phyloP scores from a whole-genome alignment of 2,797 vertebrate species.

The Spondyliosoma cantharus region DNA sequence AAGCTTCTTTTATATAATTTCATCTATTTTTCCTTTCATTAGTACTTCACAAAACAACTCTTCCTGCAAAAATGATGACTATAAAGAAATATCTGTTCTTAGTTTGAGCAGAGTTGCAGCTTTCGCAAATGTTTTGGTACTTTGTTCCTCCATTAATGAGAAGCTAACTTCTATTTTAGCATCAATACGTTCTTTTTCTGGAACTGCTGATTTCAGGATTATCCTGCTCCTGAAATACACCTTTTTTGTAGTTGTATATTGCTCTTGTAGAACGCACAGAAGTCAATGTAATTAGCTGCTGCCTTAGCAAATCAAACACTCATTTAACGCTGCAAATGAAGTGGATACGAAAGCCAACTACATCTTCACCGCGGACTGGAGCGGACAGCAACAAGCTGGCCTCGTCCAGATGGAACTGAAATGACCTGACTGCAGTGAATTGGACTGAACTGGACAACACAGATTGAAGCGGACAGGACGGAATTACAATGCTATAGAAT shows the following conservation, averaged over 20 bases:
- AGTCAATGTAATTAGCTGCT: conserved; percentile 4
- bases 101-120: conserved; percentile 36
- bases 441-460: conserved; percentile 32
- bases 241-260: neutral
- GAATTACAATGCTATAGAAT: conserved; percentile 24
- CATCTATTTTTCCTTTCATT: neutral
- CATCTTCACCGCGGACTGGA: neutral
- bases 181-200: neutral
- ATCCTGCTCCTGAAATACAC: neutral
- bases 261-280: conserved; percentile 5
- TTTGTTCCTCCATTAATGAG: conserved; percentile 25
- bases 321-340: conserved; percentile 5
- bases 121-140: conserved; percentile 29
- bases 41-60: conserved; percentile 4
- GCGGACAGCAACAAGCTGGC: conserved; percentile 10
- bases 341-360: neutral
- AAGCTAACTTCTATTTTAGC: conserved; percentile 36
- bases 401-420: conserved; percentile 29
- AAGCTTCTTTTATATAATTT: neutral
- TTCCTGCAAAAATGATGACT: conserved; percentile 8
- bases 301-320: conserved; percentile 19
- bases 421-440: conserved; percentile 41
- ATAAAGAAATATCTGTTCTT: conserved; percentile 25
- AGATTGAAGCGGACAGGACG: conserved; percentile 48
- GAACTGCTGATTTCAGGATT: conserved; percentile 29